phyloP scores from a whole-genome alignment of 2,113 vertebrate species.

The Catharus minimus region DNA sequence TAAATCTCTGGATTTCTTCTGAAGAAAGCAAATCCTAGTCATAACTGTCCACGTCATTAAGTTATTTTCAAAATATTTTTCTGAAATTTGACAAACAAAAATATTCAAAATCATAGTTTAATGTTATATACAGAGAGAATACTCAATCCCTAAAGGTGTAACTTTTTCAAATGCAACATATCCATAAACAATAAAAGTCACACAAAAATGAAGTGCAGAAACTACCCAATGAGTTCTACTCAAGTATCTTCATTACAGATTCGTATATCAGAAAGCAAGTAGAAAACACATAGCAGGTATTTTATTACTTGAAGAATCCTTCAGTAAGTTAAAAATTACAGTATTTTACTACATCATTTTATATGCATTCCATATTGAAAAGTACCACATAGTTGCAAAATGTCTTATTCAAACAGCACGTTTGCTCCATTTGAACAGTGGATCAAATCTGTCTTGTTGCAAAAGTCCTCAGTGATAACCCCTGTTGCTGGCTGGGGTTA shows the following conservation, averaged over 20 bases:
- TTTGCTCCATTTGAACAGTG: neutral
- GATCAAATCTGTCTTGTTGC: neutral
- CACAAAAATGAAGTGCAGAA: neutral
- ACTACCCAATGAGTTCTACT: neutral
- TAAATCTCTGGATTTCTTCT: neutral
- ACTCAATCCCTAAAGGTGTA: neutral
- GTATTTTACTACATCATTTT: neutral
- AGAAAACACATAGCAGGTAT: neutral
- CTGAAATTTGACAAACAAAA: neutral
- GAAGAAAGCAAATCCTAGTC: neutral
- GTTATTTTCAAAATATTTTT: neutral
- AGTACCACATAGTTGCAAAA: neutral
- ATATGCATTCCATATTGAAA: neutral
- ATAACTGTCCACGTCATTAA: neutral
- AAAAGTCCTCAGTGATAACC: neutral
- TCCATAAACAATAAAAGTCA: neutral
- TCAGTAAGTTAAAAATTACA: neutral
- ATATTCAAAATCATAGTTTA: neutral
- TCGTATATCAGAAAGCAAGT: neutral
- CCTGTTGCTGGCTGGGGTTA: neutral
- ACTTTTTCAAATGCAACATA: neutral
- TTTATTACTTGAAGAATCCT: neutral
- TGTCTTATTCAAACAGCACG: neutral
- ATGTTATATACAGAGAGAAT: neutral
- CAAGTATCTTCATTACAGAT: neutral